Conservation (phyloP, 1,140 invertebrate genomes). For the Heliconius eleuchia region DNA sequence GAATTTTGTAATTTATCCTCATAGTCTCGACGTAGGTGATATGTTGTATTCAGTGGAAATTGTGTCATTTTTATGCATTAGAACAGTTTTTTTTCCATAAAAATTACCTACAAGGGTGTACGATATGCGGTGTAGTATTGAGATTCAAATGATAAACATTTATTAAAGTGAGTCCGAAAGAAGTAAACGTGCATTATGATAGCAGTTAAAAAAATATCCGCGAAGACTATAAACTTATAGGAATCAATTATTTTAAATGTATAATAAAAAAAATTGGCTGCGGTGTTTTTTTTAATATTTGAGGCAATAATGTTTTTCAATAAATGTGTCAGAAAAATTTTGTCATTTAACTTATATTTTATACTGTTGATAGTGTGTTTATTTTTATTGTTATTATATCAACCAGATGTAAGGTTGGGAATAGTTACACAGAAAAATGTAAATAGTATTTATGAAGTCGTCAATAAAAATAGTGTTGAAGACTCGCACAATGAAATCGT, state of each 20-base stretch:
- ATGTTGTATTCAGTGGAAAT: neutral
- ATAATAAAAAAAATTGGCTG: neutral
- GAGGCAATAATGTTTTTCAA: neutral
- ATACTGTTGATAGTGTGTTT: conserved; percentile 24
- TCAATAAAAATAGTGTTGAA: neutral
- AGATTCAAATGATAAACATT: conserved; percentile 1
- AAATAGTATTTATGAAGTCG: neutral
- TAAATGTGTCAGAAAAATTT: neutral
- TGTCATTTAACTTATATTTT: conserved; percentile 10
- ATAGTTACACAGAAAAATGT: neutral
- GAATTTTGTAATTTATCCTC: neutral
- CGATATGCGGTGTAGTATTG: neutral
- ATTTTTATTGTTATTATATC: conserved; percentile 19
- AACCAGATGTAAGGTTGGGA: neutral
- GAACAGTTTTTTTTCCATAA: neutral
- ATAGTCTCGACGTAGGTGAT: neutral
- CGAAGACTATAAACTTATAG: neutral
- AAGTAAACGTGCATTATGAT: conserved; percentile 4
- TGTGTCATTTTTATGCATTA: neutral
- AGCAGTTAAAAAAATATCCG: neutral
- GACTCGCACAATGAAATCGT: conserved; percentile 31
- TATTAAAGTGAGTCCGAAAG: conserved; percentile 2
- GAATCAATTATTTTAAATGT: neutral
- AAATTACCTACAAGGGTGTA: neutral
- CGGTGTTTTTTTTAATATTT: neutral